Evolutionary conservation across 2,888 invertebrate species (phyloP).

Genomic region (Cephus pygmeus): DNA sequence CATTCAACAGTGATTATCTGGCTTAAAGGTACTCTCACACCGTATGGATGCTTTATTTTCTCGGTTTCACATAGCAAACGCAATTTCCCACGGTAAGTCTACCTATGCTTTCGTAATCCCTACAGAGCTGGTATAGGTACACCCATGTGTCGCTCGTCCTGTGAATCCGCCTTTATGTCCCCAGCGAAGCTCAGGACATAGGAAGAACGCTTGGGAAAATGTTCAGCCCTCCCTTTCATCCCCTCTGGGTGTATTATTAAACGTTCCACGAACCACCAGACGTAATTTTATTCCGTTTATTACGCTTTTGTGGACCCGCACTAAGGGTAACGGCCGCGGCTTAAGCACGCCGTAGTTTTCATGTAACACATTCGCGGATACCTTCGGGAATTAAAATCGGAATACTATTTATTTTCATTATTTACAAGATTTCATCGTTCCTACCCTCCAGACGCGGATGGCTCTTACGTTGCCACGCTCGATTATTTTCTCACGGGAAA

Average conservation of each 20-base stretch:
- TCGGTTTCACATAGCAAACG: neutral
- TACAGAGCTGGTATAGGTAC: neutral
- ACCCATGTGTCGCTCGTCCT: neutral
- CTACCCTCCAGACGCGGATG: neutral
- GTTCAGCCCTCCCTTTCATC: neutral
- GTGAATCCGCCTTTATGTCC: neutral
- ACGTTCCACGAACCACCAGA: slow-evolving; percentile 28
- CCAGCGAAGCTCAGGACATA: neutral
- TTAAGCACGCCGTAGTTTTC: neutral
- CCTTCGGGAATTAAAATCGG: neutral
- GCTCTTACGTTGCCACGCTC: no score
- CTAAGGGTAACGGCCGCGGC: neutral
- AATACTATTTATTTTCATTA: neutral
- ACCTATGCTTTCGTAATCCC: neutral
- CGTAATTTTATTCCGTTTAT: slow-evolving; percentile 35
- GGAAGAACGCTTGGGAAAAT: neutral
- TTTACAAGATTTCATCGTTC: neutral
- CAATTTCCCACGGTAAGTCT: neutral
- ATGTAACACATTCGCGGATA: neutral
- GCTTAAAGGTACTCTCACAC: neutral
- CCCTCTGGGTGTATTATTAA: slow-evolving; percentile 21
- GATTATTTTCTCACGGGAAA: neutral
- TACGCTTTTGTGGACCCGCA: slow-evolving; percentile 15
- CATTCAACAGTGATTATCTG: neutral
- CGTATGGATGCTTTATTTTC: neutral